Evolutionary conservation across 1,140 invertebrate genomes (phyloP), one percentile per base, ranked within the genome.

Genomic region (Aradophagus sp.): DNA sequence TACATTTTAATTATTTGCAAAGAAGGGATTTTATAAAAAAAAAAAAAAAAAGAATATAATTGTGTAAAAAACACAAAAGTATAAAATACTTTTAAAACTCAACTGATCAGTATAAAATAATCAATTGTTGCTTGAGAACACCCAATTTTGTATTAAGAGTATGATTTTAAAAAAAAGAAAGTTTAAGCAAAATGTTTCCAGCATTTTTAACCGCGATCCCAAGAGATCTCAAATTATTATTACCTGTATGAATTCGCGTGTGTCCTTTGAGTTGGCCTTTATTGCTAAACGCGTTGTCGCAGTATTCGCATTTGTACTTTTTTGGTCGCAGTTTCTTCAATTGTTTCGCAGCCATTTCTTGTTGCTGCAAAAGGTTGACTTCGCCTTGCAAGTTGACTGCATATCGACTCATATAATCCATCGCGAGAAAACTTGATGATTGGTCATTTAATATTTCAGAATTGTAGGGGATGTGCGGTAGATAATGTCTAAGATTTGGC

Each of bases 211-310:
- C n/a, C n/a, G n/a, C n/a, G n/a, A n/a, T n/a, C n/a, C n/a, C n/a
- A n/a, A n/a, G 20, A 23, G 4, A 5, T 23, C 4, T 4, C 20
- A 8, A 23, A 23, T 23, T 29, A 27, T 38, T 69, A 80, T 87
- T 83, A 89, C 95, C 95, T 27, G 95, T 97, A 80, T 97, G 95
- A 34, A 97, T 97, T 13, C 95, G 87, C 10, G 96, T 89, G 77
- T 97, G 95, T 50, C 95, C 95, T 80, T 93, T 95, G 0, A 97
- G 86, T 76, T 97, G 95, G 0, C 95, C 95, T 80, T 96, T 96
- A 80, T 97, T 97, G 20, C 93, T 95, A 78, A 97, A 97, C 0
- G 93, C 93, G 0, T 95, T 93, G 53, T 94, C 88, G 78, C 95
- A 97, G 75, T 95, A 91, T 0, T 93, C 92, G 80, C 95, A 97